Base-by-base conservation (phyloP, 1,140 invertebrate species). In the Oedothorax gibbosus region DNA sequence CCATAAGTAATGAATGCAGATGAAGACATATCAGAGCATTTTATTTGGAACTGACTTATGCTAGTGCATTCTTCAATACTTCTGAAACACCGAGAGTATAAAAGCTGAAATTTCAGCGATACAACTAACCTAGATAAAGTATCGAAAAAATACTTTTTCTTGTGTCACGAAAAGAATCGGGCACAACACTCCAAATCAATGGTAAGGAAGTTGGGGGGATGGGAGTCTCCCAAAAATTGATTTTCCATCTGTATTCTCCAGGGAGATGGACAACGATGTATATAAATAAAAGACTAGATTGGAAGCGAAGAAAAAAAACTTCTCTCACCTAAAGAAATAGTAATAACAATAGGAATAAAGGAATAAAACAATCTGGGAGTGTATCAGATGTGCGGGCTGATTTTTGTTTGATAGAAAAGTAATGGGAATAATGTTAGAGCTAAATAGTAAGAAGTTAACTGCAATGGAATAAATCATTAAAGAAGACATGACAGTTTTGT, bases 141-240 rank as follows among this genome's bases (percentile, higher is more conserved):
- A 35, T 35, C 5, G 35, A 35, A 35, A 35, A 35, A 35, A 35
- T 35, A 35, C 35, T 35, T 35, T 35, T 35, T 35, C 35, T 35
- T 35, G 35, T 35, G 35, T 35, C 35, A 35, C 35, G 35, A 35
- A 35, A 35, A 35, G 35, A 35, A 35, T 35, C 35, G 66, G 68
- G 62, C 68, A 79, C 69, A 82, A 72, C 73, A 64, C 69, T 9
- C 35, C 79, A 82, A 82, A 82, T 82, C 79, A 82, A 82, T 82
- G 35, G 35, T 35, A 73, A 50, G 53, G 50, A 66, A 66, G 62
- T 50, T 35, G 20, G 14, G 20, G 21, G 62, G 66, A 11, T 5
- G 57, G 66, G 12, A 53, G 68, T 64, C 35, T 68, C 54, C 53
- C 68, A 82, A 82, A 82, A 82, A 82, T 82, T 82, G 79, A 82